Evolutionary conservation across 2,113 vertebrate genomes (phyloP), one percentile per base, ranked within the genome.

Genomic region (Paralichthys olivaceus): DNA sequence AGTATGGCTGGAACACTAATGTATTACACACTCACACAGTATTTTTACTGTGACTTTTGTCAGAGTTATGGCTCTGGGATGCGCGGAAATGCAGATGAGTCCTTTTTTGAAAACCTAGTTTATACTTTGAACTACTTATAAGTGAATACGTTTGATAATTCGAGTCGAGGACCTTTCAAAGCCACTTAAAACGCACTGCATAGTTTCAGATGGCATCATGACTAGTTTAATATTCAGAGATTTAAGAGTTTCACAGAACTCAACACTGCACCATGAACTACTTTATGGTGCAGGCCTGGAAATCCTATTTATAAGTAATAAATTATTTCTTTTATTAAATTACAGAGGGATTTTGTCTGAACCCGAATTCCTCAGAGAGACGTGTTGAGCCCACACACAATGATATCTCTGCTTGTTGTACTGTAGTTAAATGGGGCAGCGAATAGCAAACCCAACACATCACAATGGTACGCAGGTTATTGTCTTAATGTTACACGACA

Each of bases 31-130:
- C 75, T 81, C 71, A 51, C 79, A 85, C 65, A 86, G 81, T 6
- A 77, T 87, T 69, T 79, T 75, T 64, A 79, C 79, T 80, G 55
- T 28, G 75, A 87, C 71, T 85, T 87, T 57, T 82, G 84, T 90
- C 83, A 69, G 69, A 90, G 32, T 85, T 75, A 76, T 23, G 40
- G 43, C 67, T 77, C 63, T 5, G 45, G 67, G 69, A n/a, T 65
- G 57, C 34, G 49, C 1, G 20, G 57, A 64, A 45, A 85, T 19
- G 55, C n/a, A 0, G 63, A 69, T 54, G 58, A 78, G 68, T 53
- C 9, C 9, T 67, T 58, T 76, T 67, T 43, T 26, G 43, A 76
- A 80, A 84, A 58, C 65, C 65, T 61, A 17, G 45, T 74, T 72
- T 64, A 45, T 71, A 7, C 80, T 84, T 29, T 20, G 58, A 73